A percentile compares a stretch with the other conserved stretches of the same genome.
These are phyloP conservation scores for Bombus superbus DNA, from an alignment of 1,140 invertebrate species.

Conservation along the genomic window DNA sequence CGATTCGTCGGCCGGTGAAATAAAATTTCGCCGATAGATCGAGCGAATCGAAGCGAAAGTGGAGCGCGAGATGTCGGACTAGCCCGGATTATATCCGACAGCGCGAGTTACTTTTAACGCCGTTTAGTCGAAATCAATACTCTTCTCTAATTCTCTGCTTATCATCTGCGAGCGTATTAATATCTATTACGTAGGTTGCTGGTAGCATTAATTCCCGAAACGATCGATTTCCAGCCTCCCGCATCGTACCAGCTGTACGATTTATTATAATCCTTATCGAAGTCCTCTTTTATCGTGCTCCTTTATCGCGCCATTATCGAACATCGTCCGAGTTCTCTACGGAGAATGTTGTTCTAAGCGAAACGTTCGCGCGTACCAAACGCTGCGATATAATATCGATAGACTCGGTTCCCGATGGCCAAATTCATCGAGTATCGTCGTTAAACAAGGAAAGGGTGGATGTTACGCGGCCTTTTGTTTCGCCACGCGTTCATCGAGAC, in stretches of 20 bases:
- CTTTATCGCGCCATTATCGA: not conserved
- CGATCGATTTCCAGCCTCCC: not conserved
- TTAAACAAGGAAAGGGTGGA: not conserved
- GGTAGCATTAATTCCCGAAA: not conserved
- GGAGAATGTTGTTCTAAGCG: accelerated
- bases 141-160: not conserved
- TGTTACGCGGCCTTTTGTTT: not conserved
- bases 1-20: not conserved
- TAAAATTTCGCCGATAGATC: not conserved
- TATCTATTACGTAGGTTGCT: not conserved
- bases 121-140: not conserved
- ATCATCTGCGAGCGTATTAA: not conserved
- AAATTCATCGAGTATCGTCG: not conserved
- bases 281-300: not conserved
- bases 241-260: not conserved
- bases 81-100: not conserved
- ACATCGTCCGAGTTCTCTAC: not conserved
- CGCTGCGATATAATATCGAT: not conserved
- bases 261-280: not conserved
- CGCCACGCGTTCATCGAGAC: not conserved
- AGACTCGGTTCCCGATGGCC: too few species aligned
- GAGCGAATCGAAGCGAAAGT: not conserved
- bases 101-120: not conserved
- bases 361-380: not conserved
- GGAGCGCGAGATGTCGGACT: not conserved